A percentile compares a stretch with the other conserved stretches of the same genome.
Conservation (phyloP, 2,113 vertebrate species). For the Syngnathoides biaculeatus region DNA sequence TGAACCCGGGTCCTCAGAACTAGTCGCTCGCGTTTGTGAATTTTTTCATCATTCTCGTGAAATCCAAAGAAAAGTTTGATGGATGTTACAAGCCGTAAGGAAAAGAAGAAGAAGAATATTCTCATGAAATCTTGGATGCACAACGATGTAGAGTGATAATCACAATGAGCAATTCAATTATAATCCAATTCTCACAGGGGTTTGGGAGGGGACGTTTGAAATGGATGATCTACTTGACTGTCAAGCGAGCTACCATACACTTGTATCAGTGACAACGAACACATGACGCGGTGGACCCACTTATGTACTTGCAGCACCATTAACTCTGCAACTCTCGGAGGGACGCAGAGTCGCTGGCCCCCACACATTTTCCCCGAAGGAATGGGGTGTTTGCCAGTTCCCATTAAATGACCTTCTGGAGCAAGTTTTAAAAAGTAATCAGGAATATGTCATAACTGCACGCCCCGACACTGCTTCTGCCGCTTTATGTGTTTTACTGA, state of each 20-base stretch:
- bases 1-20: no score
- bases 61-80: no score
- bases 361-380: neutral
- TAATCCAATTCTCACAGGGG: conserved; percentile 57
- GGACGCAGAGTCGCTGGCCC: conserved; percentile 27
- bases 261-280: conserved; percentile 34
- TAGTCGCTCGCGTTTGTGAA: no score
- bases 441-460: neutral
- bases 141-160: conserved; percentile 57
- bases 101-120: no score
- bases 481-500: conserved; percentile 8
- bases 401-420: conserved; percentile 40
- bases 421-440: conserved; percentile 21
- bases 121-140: no score
- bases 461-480: neutral
- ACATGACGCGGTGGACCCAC: conserved; percentile 12
- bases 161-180: conserved; percentile 63
- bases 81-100: no score
- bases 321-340: conserved; percentile 48
- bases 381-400: conserved; percentile 42
- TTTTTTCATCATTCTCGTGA: no score
- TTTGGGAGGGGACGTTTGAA: conserved; percentile 41
- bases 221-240: conserved; percentile 58
- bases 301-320: conserved; percentile 48
- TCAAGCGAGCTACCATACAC: conserved; percentile 32